Base-by-base conservation (phyloP, 2,797 vertebrate species). In the Gobio occitaniae region DNA sequence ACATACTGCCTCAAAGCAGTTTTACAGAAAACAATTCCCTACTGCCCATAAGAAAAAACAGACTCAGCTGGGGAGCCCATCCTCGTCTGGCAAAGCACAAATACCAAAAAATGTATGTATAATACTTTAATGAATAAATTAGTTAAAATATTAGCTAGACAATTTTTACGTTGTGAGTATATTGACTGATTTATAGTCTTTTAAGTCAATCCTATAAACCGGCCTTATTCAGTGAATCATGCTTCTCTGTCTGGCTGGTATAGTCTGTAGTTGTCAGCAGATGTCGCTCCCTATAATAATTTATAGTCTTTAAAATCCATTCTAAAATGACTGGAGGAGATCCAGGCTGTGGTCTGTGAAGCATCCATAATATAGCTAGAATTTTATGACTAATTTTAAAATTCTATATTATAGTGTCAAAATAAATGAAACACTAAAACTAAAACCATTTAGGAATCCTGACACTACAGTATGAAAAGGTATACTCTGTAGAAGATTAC, bases 321-420 rank as follows among this genome's bases (percentile, higher is more conserved):
- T 61, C 54, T 29, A 44, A 61, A 63, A 78, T 63, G 36, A 61
- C 56, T 78, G 52, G 74, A 76, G 52, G 52, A 76, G 6, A 56
- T n/a, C 29, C 25, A 63, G 74, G 19, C 12, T 29, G n/a, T 6
- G 65, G 17, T 17, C 32, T 38, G 36, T 38, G 65, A 68, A 68
- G 36, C 8, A 9, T 68, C 7, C 2, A 13, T 66, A 16, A 21
- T 25, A 61, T 7, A 17, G 9, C 44, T 72, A 15, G 11, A 76
- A 76, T 9, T 3, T 9, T 56, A 76, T n/a, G 1, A 2, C 0
- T 3, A 8, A 38, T 56, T 76, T 15, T 2, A 38, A 56, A 56
- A 76, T 38, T 7, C 10, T 21, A 7, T n/a, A 56, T 15, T 13
- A 38, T 15, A 56, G 11, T 1, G 52, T 76, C 19, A 56, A 59